Evolutionary conservation across 1,140 invertebrate species (phyloP), one percentile per base, ranked within the genome.

Genomic region (Philotrypesis tridentata): DNA sequence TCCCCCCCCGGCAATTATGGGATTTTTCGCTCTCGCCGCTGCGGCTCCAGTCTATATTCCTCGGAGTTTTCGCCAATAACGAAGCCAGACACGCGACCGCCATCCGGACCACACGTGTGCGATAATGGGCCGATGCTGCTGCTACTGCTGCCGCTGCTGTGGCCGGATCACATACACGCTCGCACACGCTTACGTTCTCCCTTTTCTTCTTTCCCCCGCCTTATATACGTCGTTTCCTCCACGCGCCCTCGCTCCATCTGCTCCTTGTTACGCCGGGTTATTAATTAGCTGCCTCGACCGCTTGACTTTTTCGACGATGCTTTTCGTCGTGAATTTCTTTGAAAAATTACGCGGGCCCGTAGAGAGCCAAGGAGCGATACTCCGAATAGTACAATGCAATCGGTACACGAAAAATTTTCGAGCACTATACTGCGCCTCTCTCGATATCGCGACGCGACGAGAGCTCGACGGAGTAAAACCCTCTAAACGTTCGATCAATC

Each of bases 31-130:
- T n/a, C n/a, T n/a, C n/a, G 72, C 61, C 72, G 61, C 21, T 27
- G 21, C 40, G 9, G 23, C 48, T 5, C 2, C 27, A 14, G 21
- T 40, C n/a, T 14, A 14, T 55, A n/a, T 55, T n/a, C n/a, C 70
- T 61, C 21, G 40, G 72, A 75, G 86, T 90, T 90, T 88, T 88
- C 84, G 87, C 88, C 90, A 90, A 91, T 91, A 90, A 76, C 37
- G 65, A 48, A 55, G 68, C 67, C 68, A 87, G 88, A 88, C 90
- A 91, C 90, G 89, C 89, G 89, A 90, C 89, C 48, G 21, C 48
- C 90, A 89, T 89, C 86, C 86, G 87, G 90, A 90, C 90, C 90
- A 91, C 90, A 91, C 90, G 90, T 89, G 89, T 87, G 87, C 87
- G 87, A 88, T 91, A 91, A 90, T 89, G 87, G 87, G 73, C 43